Evolutionary conservation across 1,140 invertebrate species (phyloP).

Genomic region (Monomorium pharaonis): DNA sequence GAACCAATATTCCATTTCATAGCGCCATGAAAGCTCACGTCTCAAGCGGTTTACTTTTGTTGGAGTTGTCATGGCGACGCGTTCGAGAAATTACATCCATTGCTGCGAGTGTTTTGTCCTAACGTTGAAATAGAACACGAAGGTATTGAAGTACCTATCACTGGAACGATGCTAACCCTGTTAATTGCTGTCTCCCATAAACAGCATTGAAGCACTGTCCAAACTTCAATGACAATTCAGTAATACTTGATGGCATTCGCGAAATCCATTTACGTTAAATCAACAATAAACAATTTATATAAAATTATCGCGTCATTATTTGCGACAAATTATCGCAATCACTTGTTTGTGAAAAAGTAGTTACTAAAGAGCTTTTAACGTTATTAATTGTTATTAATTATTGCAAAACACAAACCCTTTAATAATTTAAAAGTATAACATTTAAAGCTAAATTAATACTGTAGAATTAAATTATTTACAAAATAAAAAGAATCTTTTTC

Average conservation of each 20-base stretch:
- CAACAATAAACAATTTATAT: slow-evolving; percentile 10
- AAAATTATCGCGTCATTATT: background rate
- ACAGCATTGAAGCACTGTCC: background rate
- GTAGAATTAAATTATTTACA: background rate
- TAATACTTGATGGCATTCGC: background rate
- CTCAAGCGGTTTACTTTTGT: background rate
- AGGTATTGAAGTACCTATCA: slow-evolving; percentile 1
- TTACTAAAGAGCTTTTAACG: background rate
- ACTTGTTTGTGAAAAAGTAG: background rate
- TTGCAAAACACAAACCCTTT: background rate
- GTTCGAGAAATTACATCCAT: slow-evolving; percentile 20
- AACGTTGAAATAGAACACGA: slow-evolving; percentile 4
- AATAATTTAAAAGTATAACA: background rate
- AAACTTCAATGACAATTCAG: background rate
- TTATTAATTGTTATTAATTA: background rate
- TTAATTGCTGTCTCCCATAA: slow-evolving; percentile 2
- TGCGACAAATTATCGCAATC: background rate
- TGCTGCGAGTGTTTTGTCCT: slow-evolving; percentile 7
- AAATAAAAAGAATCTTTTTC: background rate
- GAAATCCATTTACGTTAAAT: slow-evolving; percentile 22
- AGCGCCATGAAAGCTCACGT: background rate
- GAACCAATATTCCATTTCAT: background rate
- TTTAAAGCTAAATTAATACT: background rate
- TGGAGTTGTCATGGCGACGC: background rate
- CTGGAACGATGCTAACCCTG: background rate